phyloP scores from a whole-genome alignment of 2,113 vertebrate species.

The Gadus macrocephalus region DNA sequence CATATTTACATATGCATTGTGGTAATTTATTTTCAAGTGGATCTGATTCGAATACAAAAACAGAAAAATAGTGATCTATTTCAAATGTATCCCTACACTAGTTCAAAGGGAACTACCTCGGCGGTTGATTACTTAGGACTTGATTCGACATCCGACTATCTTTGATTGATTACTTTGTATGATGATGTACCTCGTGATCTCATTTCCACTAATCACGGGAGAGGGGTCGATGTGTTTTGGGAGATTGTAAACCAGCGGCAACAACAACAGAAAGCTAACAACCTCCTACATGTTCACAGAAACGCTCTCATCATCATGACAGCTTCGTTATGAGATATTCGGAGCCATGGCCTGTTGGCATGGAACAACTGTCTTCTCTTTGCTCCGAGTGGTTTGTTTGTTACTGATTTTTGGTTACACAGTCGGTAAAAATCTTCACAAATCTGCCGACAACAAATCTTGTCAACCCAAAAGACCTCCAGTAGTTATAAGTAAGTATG shows the following conservation, averaged over 20 bases:
- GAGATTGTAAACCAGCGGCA: no score
- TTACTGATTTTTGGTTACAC: conserved; percentile 28
- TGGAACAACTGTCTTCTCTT: conserved; percentile 32
- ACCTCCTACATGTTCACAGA: no score
- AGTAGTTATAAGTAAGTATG: conserved; percentile 73
- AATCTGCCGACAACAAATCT: conserved; percentile 35
- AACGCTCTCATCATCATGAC: conserved; percentile 3
- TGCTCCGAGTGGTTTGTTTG: conserved; percentile 48
- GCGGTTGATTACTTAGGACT: no score
- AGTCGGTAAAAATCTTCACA: conserved; percentile 38
- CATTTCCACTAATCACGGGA: not conserved
- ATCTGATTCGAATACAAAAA: not conserved
- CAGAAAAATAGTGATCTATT: not conserved
- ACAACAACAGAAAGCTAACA: no score
- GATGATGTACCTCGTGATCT: not conserved
- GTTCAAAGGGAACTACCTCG: no score
- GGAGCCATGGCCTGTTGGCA: conserved; percentile 57
- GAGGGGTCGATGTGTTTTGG: not conserved
- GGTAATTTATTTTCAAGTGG: not conserved
- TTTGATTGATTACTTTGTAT: not conserved
- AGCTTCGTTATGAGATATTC: conserved; percentile 47
- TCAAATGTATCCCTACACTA: no score
- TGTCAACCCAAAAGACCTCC: conserved; percentile 56
- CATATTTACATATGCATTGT: not conserved
- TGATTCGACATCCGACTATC: not conserved